Base-by-base conservation (phyloP, 2,888 invertebrate species). In the Cinara cedri region DNA sequence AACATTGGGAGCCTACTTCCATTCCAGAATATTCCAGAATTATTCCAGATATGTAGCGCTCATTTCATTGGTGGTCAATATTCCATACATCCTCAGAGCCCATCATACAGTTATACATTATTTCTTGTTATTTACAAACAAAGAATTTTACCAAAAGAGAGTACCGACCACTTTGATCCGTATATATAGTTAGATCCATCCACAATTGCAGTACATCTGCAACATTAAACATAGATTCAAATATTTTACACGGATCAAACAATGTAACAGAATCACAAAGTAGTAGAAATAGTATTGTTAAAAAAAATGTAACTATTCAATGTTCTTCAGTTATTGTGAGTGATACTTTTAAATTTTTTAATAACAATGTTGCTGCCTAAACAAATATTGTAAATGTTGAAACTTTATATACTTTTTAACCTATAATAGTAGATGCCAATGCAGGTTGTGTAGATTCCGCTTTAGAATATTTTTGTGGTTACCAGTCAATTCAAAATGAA, bases 1-100 rank as follows among this genome's bases (percentile, higher is more conserved):
- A 19, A 55, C n/a, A 63, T 16, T 63, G 34, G 63, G 63, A 63
- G 44, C 63, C 34, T 19, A 63, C 63, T 34, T 26, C 63, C n/a
- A n/a, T n/a, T n/a, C n/a, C n/a, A n/a, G n/a, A n/a, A 21, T 19
- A 63, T 24, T 42, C n/a, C 13, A 63, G 34, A 63, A 63, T 63
- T 24, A n/a, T n/a, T n/a, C n/a, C n/a, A n/a, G n/a, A n/a, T n/a
- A n/a, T 63, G 34, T 44, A 42, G n/a, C 10, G 34, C 63, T n/a
- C 63, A 63, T 44, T 63, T 34, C 3, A 34, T 44, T 63, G 63
- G 44, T 63, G 63, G 19, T 63, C 19, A 44, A 34, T 63, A 34
- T 55, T 55, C 54, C 54, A 21, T 11, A 55, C 21, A 55, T 55
- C 55, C 55, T 55, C 55, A 55, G 11, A 55, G 21, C 6, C 55